Evolutionary conservation across 2,888 invertebrate species (phyloP), one percentile per base, ranked within the genome.

Genomic region (Rhingia rostrata): DNA sequence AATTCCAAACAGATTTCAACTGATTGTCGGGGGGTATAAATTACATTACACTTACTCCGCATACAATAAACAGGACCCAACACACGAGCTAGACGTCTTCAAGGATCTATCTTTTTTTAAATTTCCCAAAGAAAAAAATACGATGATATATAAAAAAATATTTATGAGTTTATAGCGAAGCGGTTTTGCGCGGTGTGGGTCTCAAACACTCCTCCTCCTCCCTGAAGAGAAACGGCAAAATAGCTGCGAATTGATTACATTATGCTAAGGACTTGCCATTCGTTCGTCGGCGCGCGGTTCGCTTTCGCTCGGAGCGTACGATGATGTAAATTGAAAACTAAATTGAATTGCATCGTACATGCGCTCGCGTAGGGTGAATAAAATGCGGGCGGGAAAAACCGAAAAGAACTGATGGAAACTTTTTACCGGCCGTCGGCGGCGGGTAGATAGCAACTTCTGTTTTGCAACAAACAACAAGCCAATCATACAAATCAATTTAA

Each of bases 401-500:
- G 35, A 7, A 41, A 61, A 64, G 60, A 22, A 67, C 6, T 35
- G 41, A 37, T 4, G 33, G 33, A 22, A 58, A 53, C 41, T 39
- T 60, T 30, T 5, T 0, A 56, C 33, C 35, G 35, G 22, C 22
- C n/a, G 35, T 6, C 22, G 61, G 6, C 35, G 14, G 33, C 37
- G 35, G 53, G 32, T 56, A 63, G 73, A 53, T 64, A 39, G 67
- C 61, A 73, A 63, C 78, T 78, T 79, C 73, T 84, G 84, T 84
- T 84, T 80, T 61, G 84, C 84, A 84, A 84, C 84, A 84, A 84
- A 84, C 84, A 84, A 84, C 84, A 69, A 84, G 84, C 84, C 84
- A 84, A 84, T 84, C 84, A 84, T 61, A 84, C 84, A 84, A 80
- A 84, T 84, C 84, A 84, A 84, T 84, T 84, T 84, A 84, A 84